These are phyloP conservation scores for Drosophila mimetica DNA, from an alignment of 2,888 invertebrate genomes.

Conservation along the genomic window DNA sequence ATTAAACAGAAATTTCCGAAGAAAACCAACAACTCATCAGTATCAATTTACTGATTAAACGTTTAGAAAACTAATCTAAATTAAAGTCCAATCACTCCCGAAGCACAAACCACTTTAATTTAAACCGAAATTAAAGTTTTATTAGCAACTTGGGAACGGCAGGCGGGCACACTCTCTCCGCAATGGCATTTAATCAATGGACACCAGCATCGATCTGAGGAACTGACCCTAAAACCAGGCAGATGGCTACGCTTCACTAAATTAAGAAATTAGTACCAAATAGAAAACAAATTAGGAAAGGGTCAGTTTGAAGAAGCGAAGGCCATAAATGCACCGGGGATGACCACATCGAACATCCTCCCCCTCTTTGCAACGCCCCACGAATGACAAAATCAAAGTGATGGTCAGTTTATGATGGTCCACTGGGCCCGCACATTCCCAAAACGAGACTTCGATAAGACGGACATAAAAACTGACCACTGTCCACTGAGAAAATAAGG, in stretches of 20 bases:
- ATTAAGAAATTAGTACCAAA: conserved; percentile 80
- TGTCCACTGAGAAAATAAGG: conserved; percentile 59
- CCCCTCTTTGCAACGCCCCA: conserved; percentile 2
- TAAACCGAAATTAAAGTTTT: conserved; percentile 73
- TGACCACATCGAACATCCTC: conserved; percentile 1
- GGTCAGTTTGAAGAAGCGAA: conserved; percentile 45
- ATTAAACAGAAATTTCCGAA: not conserved
- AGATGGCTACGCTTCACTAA: conserved; percentile 51
- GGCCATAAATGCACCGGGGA: conserved; percentile 49
- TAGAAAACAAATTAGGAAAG: conserved; percentile 80
- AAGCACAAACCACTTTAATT: conserved; percentile 57
- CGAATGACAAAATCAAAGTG: conserved; percentile 69
- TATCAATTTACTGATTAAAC: conserved; percentile 57
- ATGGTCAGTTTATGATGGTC: conserved; percentile 79
- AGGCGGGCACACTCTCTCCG: conserved; percentile 24
- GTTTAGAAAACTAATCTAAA: conserved; percentile 60
- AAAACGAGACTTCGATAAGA: conserved; percentile 37
- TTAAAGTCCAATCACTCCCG: conserved; percentile 31
- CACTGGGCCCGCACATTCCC: conserved; percentile 33
- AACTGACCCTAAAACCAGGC: conserved; percentile 35
- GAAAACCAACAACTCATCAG: not conserved
- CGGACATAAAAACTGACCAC: conserved; percentile 76
- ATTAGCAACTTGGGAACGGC: conserved; percentile 67
- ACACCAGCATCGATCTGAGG: conserved; percentile 62
- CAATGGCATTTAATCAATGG: conserved; percentile 38